Base-by-base conservation (phyloP, 2,113 vertebrate genomes). In the Ranitomeya imitator region DNA sequence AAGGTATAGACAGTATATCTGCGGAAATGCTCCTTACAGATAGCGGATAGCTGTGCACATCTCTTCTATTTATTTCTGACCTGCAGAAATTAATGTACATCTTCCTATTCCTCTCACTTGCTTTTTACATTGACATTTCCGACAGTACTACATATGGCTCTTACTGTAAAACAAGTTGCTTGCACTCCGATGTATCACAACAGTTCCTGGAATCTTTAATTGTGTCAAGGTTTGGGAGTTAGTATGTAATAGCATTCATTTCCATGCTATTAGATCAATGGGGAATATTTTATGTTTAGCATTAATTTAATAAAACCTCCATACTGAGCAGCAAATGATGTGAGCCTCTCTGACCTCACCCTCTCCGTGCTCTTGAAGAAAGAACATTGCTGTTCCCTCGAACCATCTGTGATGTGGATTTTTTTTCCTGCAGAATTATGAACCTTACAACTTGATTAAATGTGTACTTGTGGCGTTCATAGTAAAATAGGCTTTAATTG, bases 251-350 rank as follows among this genome's bases (percentile, higher is more conserved):
- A 60, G 18, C 15, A 16, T 61, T 61, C n/a, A 61, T 82, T 65
- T 83, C 57, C 60, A 51, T n/a, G 31, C 2, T 13, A 83, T 51
- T 83, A 15, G 59, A 83, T 63, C 80, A 63, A 65, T 21, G 19
- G 80, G 80, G 80, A 65, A 60, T 65, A 65, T 65, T 63, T 83
- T 65, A 83, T 83, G 60, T 83, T 83, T 45, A 65, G 59, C 60
- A 83, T 65, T 83, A 83, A 83, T 83, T 63, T 83, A 83, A 83
- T 83, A 83, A 83, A 65, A 63, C 60, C 80, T 63, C 80, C 59
- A 65, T 83, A 37, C 60, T 83, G 80, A 83, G 80, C 37, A 63
- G 60, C 60, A 83, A 83, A 83, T 83, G 16, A 63, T 83, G 26
- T 63, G 37, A 45, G 80, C 59, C 37, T 65, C 59, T 83, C 59